These are phyloP conservation scores for Isotomurus palustris DNA, from an alignment of 2,888 invertebrate species.

Conservation along the genomic window DNA sequence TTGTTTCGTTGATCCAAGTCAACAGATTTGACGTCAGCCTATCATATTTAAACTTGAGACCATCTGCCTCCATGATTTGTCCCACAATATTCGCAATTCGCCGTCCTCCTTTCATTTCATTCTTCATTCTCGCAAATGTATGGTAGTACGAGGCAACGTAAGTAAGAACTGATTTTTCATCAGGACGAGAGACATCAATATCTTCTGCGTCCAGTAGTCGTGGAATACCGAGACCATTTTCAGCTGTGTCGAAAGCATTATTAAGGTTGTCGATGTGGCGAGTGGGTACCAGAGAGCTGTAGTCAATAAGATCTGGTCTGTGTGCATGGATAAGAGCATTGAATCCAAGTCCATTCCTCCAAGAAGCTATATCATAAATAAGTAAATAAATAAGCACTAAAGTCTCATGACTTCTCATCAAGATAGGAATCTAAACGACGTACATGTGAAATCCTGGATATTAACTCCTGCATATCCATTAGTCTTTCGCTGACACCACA, in stretches of 20 bases:
- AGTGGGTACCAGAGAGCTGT: conserved; percentile 68
- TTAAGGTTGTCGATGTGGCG: conserved; percentile 93
- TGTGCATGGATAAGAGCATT: conserved; percentile 98
- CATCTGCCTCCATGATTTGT: conserved; percentile 92
- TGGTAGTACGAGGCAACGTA: conserved; percentile 99
- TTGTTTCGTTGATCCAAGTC: conserved; percentile 89
- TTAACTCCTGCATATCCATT: conserved; percentile 86
- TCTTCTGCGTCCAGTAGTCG: conserved; percentile 89
- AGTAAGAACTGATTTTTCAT: conserved; percentile 98
- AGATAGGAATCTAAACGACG: too few relatives aligned
- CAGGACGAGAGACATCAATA: conserved; percentile 88
- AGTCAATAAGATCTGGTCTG: conserved; percentile 90
- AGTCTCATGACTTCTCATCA: conserved; percentile 1
- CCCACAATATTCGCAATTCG: conserved; percentile 98
- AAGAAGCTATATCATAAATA: conserved; percentile 70
- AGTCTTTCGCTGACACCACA: conserved; percentile 99
- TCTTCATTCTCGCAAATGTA: conserved; percentile 98
- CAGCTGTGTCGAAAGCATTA: conserved; percentile 94
- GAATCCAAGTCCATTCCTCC: conserved; percentile 95
- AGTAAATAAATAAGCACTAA: conserved; percentile 7
- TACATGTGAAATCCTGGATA: conserved; percentile 85
- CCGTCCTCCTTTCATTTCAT: conserved; percentile 94
- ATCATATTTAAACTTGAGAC: conserved; percentile 84
- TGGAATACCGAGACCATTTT: conserved; percentile 87
- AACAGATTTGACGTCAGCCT: conserved; percentile 75